These are phyloP conservation scores for Amniataba percoides DNA, from an alignment of 2,797 vertebrate species.

Conservation along the genomic window DNA sequence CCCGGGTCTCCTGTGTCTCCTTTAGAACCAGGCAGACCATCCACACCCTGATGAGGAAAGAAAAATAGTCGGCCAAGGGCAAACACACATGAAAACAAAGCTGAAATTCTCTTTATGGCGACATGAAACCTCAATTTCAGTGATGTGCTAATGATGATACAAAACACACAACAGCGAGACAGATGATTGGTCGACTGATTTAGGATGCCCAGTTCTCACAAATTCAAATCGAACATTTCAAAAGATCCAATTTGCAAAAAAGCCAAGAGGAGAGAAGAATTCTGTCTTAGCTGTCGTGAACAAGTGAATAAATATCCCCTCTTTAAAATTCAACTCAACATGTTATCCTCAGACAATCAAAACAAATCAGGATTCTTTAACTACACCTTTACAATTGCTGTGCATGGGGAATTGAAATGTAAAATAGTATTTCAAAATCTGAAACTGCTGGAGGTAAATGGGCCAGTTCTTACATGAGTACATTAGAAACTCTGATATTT, in stretches of 20 bases:
- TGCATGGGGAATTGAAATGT: not conserved
- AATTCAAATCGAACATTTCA: not conserved
- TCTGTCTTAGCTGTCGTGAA: not conserved
- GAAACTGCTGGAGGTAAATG: not conserved
- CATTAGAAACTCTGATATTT: not conserved
- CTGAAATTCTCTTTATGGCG: not conserved
- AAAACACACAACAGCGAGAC: not conserved
- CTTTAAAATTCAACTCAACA: not conserved
- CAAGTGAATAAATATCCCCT: not conserved
- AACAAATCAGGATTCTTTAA: not conserved
- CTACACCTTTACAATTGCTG: not conserved
- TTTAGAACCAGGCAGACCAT: constrained; percentile 92
- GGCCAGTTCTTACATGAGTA: not conserved
- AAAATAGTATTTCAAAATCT: not conserved
- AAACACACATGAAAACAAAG: not conserved
- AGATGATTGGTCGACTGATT: not conserved
- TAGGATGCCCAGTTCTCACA: too few relatives aligned
- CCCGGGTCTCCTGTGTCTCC: constrained; percentile 95
- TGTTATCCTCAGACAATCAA: not conserved
- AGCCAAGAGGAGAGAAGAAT: not conserved
- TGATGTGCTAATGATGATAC: not conserved
- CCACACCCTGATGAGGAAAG: constrained; percentile 88
- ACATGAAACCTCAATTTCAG: not conserved
- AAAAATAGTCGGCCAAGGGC: constrained; percentile 1
- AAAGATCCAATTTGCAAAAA: not conserved